A percentile compares a stretch with the other conserved stretches of the same genome.
These are phyloP conservation scores for Phasianus colchicus DNA, from an alignment of 2,113 vertebrate genomes.

Conservation along the genomic window DNA sequence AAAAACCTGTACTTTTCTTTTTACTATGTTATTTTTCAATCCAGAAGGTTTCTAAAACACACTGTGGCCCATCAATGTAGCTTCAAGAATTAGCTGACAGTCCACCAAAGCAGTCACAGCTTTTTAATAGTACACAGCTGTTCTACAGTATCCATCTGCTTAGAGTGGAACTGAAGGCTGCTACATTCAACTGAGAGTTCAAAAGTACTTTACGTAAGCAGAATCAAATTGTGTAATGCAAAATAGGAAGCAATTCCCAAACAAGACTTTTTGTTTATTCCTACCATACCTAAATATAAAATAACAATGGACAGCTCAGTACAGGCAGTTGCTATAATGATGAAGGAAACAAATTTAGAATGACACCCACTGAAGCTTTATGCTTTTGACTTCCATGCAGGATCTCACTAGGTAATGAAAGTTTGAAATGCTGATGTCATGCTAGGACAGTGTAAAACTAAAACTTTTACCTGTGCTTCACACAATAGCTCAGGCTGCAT, in stretches of 20 bases:
- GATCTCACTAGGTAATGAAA: not conserved
- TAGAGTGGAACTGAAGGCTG: not conserved
- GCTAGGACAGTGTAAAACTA: not conserved
- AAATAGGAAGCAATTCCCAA: not conserved
- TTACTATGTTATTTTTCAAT: not conserved
- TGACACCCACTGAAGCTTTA: not conserved
- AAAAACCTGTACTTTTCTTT: not conserved
- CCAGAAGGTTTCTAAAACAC: not conserved
- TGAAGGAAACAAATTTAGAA: not conserved
- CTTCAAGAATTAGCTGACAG: not conserved
- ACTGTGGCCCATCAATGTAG: not conserved
- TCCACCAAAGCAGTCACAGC: not conserved
- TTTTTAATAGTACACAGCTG: not conserved
- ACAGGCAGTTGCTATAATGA: not conserved
- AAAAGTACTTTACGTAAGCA: not conserved
- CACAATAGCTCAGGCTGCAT: not conserved
- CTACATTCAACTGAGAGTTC: not conserved
- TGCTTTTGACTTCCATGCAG: not conserved
- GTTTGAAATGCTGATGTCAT: not conserved
- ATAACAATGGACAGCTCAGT: not conserved
- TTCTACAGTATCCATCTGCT: not conserved
- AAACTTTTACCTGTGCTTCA: not conserved
- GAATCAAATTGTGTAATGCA: not conserved
- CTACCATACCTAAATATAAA: not conserved
- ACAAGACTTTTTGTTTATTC: not conserved